Conservation (phyloP, 2,888 invertebrate species). For the Acronicta psi region DNA sequence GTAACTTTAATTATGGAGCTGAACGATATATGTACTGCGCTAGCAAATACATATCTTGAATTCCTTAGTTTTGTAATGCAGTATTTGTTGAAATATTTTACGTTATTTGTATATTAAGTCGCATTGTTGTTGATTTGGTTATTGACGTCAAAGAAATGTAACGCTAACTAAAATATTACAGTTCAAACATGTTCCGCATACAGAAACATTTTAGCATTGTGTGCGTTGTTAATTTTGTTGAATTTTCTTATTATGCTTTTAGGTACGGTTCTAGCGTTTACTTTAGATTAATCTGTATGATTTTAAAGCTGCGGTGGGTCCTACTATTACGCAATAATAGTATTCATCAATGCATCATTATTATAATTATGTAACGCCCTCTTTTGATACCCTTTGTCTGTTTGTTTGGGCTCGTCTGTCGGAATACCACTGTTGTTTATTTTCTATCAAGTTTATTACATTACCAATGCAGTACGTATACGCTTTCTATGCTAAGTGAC, state of each 20-base stretch:
- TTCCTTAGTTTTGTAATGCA: background rate
- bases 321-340: constrained; percentile 71
- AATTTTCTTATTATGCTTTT: constrained; percentile 58
- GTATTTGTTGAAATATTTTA: background rate
- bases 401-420: constrained; percentile 67
- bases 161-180: constrained; percentile 57
- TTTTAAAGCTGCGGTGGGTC: constrained; percentile 60
- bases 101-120: constrained; percentile 1
- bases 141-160: constrained; percentile 63
- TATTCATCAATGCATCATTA: constrained; percentile 70
- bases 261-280: constrained; percentile 47
- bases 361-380: constrained; percentile 79
- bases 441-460: constrained; percentile 74
- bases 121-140: constrained; percentile 20
- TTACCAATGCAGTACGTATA: constrained; percentile 61
- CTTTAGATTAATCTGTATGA: constrained; percentile 53
- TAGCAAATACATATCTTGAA: constrained; percentile 8
- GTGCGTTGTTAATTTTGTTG: constrained; percentile 59
- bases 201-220: constrained; percentile 71
- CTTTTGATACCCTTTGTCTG: constrained; percentile 80
- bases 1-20: constrained; percentile 16
- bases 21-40: constrained; percentile 6
- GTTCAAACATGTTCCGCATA: constrained; percentile 67
- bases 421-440: constrained; percentile 72
- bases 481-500: constrained; percentile 80